Conservation (phyloP, 2,797 vertebrate genomes). For the Decapterus maruadsi region DNA sequence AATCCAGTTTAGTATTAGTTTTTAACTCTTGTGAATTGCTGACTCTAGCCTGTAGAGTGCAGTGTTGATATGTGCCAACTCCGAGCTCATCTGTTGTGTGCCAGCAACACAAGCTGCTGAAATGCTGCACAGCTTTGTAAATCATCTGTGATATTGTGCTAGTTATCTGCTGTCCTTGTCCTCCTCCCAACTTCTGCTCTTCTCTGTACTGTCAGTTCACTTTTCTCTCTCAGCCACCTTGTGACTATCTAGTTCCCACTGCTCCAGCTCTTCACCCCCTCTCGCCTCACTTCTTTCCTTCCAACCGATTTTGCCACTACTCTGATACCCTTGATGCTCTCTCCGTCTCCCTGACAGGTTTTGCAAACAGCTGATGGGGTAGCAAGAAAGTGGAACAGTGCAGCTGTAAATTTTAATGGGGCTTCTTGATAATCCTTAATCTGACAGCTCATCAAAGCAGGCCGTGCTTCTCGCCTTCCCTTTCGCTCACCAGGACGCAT, state of each 20-base stretch:
- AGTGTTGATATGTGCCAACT: slow-evolving; percentile 61
- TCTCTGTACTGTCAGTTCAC: slow-evolving; percentile 19
- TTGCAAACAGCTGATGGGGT: slow-evolving; percentile 59
- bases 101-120: slow-evolving; percentile 26
- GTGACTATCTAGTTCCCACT: slow-evolving; percentile 42
- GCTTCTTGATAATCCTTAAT: slow-evolving; percentile 68
- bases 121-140: slow-evolving; percentile 29
- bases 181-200: slow-evolving; percentile 8
- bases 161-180: slow-evolving; percentile 37
- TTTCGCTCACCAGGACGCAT: slow-evolving; percentile 22
- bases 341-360: slow-evolving; percentile 56
- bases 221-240: slow-evolving; percentile 24
- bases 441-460: slow-evolving; percentile 70
- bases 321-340: slow-evolving; percentile 16
- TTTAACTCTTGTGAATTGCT: slow-evolving; percentile 4
- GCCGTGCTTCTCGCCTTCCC: slow-evolving; percentile 29
- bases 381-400: slow-evolving; percentile 49
- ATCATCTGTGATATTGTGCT: slow-evolving; percentile 51
- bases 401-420: slow-evolving; percentile 58
- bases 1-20: not conserved
- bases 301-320: slow-evolving; percentile 17
- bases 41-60: slow-evolving; percentile 56
- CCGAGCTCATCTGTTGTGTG: not conserved
- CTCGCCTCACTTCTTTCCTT: not conserved
- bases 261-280: slow-evolving; percentile 20